Percentiles rank a stretch among this genome's conserved stretches.
These are phyloP conservation scores for Apotomis betuletana DNA, from an alignment of 2,888 invertebrate genomes.

Conservation along the genomic window DNA sequence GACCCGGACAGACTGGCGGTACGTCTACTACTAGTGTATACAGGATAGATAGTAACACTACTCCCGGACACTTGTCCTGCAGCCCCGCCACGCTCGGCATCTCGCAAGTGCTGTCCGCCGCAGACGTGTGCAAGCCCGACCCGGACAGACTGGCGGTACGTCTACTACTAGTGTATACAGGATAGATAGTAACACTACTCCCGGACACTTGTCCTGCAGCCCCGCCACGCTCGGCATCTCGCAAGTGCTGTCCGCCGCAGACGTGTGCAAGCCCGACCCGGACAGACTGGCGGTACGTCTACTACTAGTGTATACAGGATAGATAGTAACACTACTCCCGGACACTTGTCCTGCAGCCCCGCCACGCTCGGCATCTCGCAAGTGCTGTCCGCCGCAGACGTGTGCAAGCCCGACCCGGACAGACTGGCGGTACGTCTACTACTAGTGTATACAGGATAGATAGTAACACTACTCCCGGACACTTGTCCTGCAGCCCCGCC, in stretches of 20 bases:
- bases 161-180: too few species aligned
- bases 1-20: slow-evolving; percentile 98
- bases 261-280: slow-evolving; percentile 95
- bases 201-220: too few species aligned
- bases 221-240: slow-evolving; percentile 95
- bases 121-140: slow-evolving; percentile 95
- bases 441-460: too few species aligned
- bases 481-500: slow-evolving; percentile 69
- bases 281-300: slow-evolving; percentile 92
- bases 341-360: neutral
- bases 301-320: too few species aligned
- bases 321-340: too few species aligned
- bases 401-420: slow-evolving; percentile 96
- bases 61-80: too few species aligned
- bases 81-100: slow-evolving; percentile 93
- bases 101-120: slow-evolving; percentile 94
- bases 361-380: slow-evolving; percentile 94
- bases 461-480: too few species aligned
- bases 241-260: slow-evolving; percentile 94
- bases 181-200: too few species aligned
- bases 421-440: slow-evolving; percentile 88
- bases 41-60: too few species aligned
- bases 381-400: slow-evolving; percentile 96
- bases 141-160: slow-evolving; percentile 94
- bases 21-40: neutral